phyloP scores from a whole-genome alignment of 2,888 invertebrate genomes.

The Eupithecia dodoneata region DNA sequence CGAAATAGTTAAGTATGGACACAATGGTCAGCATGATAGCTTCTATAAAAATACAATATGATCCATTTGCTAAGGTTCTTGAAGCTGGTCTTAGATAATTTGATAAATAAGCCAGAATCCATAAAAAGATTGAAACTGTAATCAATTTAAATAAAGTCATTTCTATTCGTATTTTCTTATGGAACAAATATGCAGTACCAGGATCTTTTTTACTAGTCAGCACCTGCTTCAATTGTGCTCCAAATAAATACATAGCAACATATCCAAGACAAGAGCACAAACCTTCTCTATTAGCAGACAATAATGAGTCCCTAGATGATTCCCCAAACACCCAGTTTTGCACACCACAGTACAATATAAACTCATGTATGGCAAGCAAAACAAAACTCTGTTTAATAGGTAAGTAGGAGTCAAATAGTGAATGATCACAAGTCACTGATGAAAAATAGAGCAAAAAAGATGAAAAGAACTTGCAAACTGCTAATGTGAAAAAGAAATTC shows the following conservation, averaged over 20 bases:
- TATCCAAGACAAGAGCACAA: constrained; percentile 94
- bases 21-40: constrained; percentile 85
- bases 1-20: constrained; percentile 82
- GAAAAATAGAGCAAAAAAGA: constrained; percentile 83
- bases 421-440: constrained; percentile 1
- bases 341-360: constrained; percentile 85
- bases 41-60: constrained; percentile 91
- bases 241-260: constrained; percentile 91
- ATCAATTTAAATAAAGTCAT: constrained; percentile 27
- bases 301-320: constrained; percentile 82
- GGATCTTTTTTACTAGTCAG: constrained; percentile 66
- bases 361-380: constrained; percentile 87
- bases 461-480: constrained; percentile 90
- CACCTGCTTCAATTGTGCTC: constrained; percentile 86
- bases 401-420: not conserved
- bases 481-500: constrained; percentile 99
- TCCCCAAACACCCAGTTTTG: constrained; percentile 88
- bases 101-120: constrained; percentile 75
- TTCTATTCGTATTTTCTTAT: constrained; percentile 25
- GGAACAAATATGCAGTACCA: constrained; percentile 7
- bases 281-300: constrained; percentile 96
- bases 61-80: constrained; percentile 92
- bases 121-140: constrained; percentile 58
- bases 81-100: constrained; percentile 86
- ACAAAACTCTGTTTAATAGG: constrained; percentile 83